Evolutionary conservation across 1,140 invertebrate species (phyloP), one percentile per base, ranked within the genome.

Genomic region (Phthorimaea operculella): DNA sequence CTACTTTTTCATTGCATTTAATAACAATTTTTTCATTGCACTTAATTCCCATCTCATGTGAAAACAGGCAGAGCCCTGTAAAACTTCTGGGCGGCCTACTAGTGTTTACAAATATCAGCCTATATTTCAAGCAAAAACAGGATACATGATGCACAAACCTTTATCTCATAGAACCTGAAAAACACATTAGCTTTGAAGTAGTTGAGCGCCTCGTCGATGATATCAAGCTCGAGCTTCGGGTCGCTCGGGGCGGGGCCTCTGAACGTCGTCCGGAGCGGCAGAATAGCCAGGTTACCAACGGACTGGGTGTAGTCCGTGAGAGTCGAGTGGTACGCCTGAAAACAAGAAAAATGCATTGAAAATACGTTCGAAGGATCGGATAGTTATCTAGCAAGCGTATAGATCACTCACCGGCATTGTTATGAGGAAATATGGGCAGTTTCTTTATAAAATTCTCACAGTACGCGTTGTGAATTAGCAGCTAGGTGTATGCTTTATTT

Each of bases 101-200:
- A n/a, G n/a, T n/a, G n/a, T n/a, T n/a, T n/a, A n/a, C n/a, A n/a
- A n/a, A n/a, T n/a, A n/a, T n/a, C n/a, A n/a, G n/a, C n/a, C n/a
- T n/a, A n/a, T n/a, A n/a, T n/a, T n/a, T n/a, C n/a, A n/a, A n/a
- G n/a, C 21, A 28, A 28, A 28, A 28, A 4, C 2, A 28, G 21
- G 21, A 28, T 2, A 28, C 21, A 28, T 4, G 6, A 15, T 15
- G 8, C 14, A 47, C 16, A 28, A 87, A 95, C 94, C 90, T 98
- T 98, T 55, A 99, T 97, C 87, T 99, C 98, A 85, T 98, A 99
- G 45, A 96, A 99, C 64, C 97, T 92, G 79, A 99, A 99, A 83
- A 99, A 99, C 7, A 99, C 97, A 87, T 99, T 99, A 1, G 98
- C 97, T 88, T 98, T 99, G 82, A 99, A 99, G 79, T 92, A 99